Evolutionary conservation across 2,888 invertebrate species (phyloP), one percentile per base, ranked within the genome.

Genomic region (Ethmia dodecea): DNA sequence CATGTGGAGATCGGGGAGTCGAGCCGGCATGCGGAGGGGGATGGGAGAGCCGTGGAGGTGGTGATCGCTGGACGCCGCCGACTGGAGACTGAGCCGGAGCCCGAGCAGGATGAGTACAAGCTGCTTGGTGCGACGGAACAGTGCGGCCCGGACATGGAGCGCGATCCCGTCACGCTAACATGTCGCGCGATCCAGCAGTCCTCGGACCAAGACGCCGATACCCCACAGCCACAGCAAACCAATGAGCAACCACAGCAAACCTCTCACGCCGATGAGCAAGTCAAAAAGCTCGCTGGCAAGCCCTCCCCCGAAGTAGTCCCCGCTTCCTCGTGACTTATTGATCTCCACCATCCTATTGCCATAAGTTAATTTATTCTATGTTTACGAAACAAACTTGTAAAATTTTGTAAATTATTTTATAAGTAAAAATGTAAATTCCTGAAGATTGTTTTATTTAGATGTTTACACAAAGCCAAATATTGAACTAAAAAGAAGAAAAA

Each of bases 111-210:
- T 11, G 81, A 88, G 45, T 71, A 86, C 56, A 89, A 87, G 53
- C 76, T 93, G 28, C 53, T 93, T 12, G 92, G 93, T 0, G 91
- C 90, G 12, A 86, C 87, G 32, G 93, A 93, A 57, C 91, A 93
- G 59, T 94, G 94, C 64, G 93, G 93, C 11, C 93, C 93, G 0
- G 93, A 90, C 30, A 84, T 90, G 52, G 86, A 84, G 48, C 87
- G 93, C 18, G 92, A 94, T 60, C 86, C 88, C n/a, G 86, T 88
- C 38, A 92, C 93, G 5, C 86, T 92, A 27, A 91, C 90, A 56
- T 84, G 83, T 47, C 65, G 73, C 12, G 49, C 49, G 4, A 26
- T 47, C 20, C 15, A 11, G 13, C 11, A 3, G n/a, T n/a, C n/a
- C n/a, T n/a, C n/a, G n/a, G n/a, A n/a, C n/a, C n/a, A n/a, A n/a